Evolutionary conservation across 2,113 vertebrate genomes (phyloP), one percentile per base, ranked within the genome.

Genomic region (Coryphaenoides rupestris): DNA sequence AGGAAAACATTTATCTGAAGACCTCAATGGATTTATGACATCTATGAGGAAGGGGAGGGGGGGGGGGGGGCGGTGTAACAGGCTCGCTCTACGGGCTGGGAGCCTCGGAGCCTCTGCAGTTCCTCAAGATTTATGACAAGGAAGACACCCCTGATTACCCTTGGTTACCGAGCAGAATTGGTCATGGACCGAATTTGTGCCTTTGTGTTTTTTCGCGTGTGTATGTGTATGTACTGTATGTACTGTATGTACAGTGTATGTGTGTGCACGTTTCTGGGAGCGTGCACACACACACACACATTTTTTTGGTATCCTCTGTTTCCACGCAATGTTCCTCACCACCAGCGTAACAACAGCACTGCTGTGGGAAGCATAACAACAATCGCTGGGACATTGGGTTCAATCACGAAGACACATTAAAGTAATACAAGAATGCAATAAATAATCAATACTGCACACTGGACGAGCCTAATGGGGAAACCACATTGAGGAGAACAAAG

Each of bases 71-170:
- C 4, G 5, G 19, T 65, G 69, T 76, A 79, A 74, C 70, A 55
- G 71, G 78, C 74, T 70, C 67, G 66, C 84, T 84, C 78, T 83
- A 82, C 82, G 82, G 83, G 74, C 77, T 66, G 68, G 60, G 60
- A 79, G 85, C 77, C 80, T 76, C 76, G 60, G 60, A 79, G 85
- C 77, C 80, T 76, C 76, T 33, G 72, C 74, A 15, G 60, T 60
- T 60, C 63, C 40, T 17, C 3, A 33, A 84, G 88, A 92, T 92
- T 90, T 90, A 91, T 62, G 77, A 72, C 26, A 3, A 75, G 77
- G 81, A 85, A 85, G 87, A 88, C 83, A 86, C 80, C 83, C 68
- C 78, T 84, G 85, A 90, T 90, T 86, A 90, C 82, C 77, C 81
- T 81, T 58, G 64, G 80, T 16, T 85, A 79, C 85, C 65, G 81